phyloP scores from a whole-genome alignment of 1,140 invertebrate genomes.

The Reticulitermes speratus region DNA sequence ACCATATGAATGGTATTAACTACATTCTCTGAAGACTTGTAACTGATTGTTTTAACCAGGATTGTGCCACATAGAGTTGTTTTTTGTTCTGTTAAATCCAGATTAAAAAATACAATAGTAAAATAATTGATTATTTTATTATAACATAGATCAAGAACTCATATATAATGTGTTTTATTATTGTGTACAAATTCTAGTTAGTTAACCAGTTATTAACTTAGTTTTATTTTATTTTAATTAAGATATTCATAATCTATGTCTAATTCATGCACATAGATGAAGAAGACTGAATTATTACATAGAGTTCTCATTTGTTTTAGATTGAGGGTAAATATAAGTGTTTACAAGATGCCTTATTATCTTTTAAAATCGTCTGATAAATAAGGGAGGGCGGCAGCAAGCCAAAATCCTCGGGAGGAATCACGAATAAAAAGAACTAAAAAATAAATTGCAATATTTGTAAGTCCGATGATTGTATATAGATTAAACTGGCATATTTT shows the following conservation, averaged over 20 bases:
- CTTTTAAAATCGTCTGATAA: neutral
- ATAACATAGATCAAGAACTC: conserved; percentile 27
- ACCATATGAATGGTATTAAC: conserved; percentile 13
- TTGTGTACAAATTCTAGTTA: conserved; percentile 30
- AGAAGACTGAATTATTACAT: conserved; percentile 28
- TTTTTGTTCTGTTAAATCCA: conserved; percentile 16
- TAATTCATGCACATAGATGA: conserved; percentile 20
- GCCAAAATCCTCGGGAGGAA: neutral
- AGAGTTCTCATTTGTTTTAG: conserved; percentile 26
- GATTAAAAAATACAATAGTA: conserved; percentile 21
- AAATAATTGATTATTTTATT: conserved; percentile 1
- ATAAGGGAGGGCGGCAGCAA: neutral
- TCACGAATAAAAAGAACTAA: neutral
- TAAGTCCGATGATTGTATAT: conserved; percentile 21
- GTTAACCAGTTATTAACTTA: conserved; percentile 29
- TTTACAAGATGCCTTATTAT: conserved; percentile 25
- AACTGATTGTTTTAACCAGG: conserved; percentile 24
- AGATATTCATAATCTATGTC: conserved; percentile 25
- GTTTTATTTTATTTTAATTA: conserved; percentile 26
- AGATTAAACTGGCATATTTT: conserved; percentile 23
- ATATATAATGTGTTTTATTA: conserved; percentile 26
- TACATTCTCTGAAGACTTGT: neutral
- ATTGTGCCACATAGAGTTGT: conserved; percentile 21
- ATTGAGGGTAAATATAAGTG: conserved; percentile 27
- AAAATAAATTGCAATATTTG: conserved; percentile 22